Evolutionary conservation across 2,797 vertebrate species (phyloP), one percentile per base, ranked within the genome.

Genomic region (Molossus molossus): DNA sequence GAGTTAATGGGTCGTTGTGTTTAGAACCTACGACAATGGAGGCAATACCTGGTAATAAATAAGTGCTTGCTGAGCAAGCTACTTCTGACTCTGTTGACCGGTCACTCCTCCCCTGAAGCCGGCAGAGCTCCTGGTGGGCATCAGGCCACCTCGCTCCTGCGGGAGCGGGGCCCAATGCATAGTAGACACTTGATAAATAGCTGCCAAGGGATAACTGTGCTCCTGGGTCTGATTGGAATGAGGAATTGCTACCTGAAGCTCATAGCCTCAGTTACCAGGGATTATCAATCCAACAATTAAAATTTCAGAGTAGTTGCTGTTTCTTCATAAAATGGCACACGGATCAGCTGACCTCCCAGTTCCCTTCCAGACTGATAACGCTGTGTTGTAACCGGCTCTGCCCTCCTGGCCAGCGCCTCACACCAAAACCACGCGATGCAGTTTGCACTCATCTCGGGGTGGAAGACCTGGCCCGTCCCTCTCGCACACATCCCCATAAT

Each of bases 321-420:
- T 75, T 27, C 92, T 81, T 85, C 72, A 75, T n/a, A 69, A 75
- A 81, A 69, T 75, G 76, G 87, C 69, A 87, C 21, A 25, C 15
- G 50, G 17, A 45, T 48, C 37, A 57, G 7, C 33, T 82, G 50
- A 40, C 60, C 33, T 69, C 29, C 86, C 45, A 81, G 50, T 73
- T 40, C 15, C 50, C 65, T 65, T 81, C n/a, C 27, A 21, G 65
- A 8, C 1, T 40, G 10, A 45, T 58, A 85, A 60, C 50, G 81
- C 50, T 23, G 9, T 21, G 13, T 62, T 40, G 10, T 62, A 55
- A 18, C 48, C 14, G 20, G 13, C 29, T 76, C 73, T 76, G 23
- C 12, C 15, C 67, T 60, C 1, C 14, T 76, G 76, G 69, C 58
- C 65, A 62, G 1, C 6, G 23, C 75, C 40, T 69, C 37, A 25